phyloP scores from a whole-genome alignment of 2,888 invertebrate species.

The Apantesis nais region DNA sequence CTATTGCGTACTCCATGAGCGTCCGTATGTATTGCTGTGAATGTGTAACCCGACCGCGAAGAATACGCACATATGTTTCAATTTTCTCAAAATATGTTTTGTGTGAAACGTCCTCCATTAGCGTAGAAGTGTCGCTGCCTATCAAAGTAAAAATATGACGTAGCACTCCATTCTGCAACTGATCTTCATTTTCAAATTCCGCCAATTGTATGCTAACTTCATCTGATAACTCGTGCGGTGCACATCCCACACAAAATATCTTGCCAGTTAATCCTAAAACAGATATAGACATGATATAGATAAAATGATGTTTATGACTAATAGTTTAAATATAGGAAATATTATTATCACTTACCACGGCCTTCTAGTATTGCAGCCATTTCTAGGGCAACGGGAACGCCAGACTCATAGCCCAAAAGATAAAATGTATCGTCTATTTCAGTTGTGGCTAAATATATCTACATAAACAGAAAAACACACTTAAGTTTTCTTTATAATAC shows the following conservation, averaged over 20 bases:
- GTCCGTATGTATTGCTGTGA: not conserved
- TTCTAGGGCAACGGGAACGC: constrained; percentile 60
- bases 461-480: not conserved
- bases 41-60: constrained; percentile 47
- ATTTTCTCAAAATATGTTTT: no score
- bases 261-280: constrained; percentile 60
- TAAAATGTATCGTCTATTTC: constrained; percentile 54
- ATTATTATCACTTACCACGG: constrained; percentile 48
- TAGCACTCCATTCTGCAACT: constrained; percentile 50
- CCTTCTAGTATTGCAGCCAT: constrained; percentile 64
- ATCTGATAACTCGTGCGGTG: constrained; percentile 52
- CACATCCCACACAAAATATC: constrained; percentile 63
- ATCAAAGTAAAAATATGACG: no score
- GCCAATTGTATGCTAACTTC: constrained; percentile 43
- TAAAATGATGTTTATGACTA: no score
- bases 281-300: no score
- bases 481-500: not conserved
- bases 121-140: no score
- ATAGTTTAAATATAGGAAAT: not conserved
- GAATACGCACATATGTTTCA: constrained; percentile 46
- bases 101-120: no score
- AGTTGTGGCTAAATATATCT: constrained; percentile 32
- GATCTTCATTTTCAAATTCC: constrained; percentile 37
- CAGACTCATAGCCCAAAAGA: constrained; percentile 65
- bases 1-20: not conserved